phyloP scores from a whole-genome alignment of 2,888 invertebrate species.

The Lagria hirta region DNA sequence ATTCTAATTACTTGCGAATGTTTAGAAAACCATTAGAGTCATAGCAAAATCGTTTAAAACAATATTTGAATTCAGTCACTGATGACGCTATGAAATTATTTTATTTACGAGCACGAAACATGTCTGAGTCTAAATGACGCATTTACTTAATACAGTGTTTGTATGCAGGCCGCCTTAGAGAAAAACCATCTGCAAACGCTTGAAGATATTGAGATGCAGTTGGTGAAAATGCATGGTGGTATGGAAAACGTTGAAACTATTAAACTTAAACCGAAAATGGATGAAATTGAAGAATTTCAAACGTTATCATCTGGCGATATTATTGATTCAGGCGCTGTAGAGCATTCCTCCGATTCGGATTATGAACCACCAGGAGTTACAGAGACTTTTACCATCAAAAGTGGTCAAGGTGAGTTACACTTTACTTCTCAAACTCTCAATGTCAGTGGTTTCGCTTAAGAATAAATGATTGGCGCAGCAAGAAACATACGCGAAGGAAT shows the following conservation, averaged over 20 bases:
- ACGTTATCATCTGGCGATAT: slow-evolving; percentile 35
- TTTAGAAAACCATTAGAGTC: too few relatives aligned
- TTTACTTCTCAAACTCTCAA: too few relatives aligned
- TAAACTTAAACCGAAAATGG: slow-evolving; percentile 22
- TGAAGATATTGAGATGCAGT: slow-evolving; percentile 50
- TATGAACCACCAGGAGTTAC: slow-evolving; percentile 40
- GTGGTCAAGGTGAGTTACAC: slow-evolving; percentile 5
- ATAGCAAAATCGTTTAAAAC: too few relatives aligned
- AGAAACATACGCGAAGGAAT: neutral
- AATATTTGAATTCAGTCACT: too few relatives aligned
- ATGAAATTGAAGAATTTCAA: slow-evolving; percentile 30
- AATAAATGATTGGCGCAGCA: neutral
- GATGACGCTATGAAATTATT: too few relatives aligned
- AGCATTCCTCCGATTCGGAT: slow-evolving; percentile 49
- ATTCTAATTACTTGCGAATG: too few relatives aligned
- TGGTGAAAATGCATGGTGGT: slow-evolving; percentile 49
- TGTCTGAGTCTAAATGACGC: too few relatives aligned
- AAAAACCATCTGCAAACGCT: slow-evolving; percentile 38
- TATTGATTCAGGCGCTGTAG: slow-evolving; percentile 46
- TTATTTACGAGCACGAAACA: too few relatives aligned
- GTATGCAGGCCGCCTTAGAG: slow-evolving; percentile 13
- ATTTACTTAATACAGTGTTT: too few relatives aligned
- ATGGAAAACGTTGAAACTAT: slow-evolving; percentile 22
- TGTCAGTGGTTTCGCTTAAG: slow-evolving; percentile 1
- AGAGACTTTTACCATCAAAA: slow-evolving; percentile 11